These are phyloP conservation scores for Xestia c-nigrum DNA, from an alignment of 2,888 invertebrate species.

Conservation along the genomic window DNA sequence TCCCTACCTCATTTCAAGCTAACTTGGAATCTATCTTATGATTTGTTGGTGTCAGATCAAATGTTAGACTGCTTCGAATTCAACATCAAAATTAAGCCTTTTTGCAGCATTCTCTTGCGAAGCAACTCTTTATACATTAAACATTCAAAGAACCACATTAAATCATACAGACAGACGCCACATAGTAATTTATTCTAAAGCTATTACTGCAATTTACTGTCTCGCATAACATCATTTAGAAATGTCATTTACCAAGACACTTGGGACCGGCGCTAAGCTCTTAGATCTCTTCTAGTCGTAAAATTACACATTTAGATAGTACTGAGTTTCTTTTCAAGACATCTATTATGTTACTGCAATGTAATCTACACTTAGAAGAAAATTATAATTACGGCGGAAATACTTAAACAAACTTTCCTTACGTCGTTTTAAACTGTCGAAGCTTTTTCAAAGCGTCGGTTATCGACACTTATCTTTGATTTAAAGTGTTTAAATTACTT, in stretches of 20 bases:
- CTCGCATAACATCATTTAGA: slow-evolving; percentile 49
- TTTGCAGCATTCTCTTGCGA: slow-evolving; percentile 14
- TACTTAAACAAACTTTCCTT: background rate
- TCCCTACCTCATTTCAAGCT: background rate
- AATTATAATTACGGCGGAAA: slow-evolving; percentile 1
- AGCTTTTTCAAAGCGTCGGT: background rate
- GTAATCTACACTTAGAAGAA: background rate
- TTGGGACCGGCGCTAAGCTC: slow-evolving; percentile 17
- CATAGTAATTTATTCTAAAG: slow-evolving; percentile 42
- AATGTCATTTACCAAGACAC: slow-evolving; percentile 46
- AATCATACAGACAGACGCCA: slow-evolving; percentile 36
- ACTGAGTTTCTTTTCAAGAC: slow-evolving; percentile 4
- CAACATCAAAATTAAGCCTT: background rate
- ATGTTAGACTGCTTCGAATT: background rate
- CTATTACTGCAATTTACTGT: slow-evolving; percentile 46
- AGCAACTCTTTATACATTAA: slow-evolving; percentile 8
- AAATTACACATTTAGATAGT: slow-evolving; percentile 33
- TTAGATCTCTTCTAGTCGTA: slow-evolving; percentile 24
- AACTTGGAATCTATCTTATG: background rate
- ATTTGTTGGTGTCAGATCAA: background rate
- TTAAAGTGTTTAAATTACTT: background rate
- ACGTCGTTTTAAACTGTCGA: background rate
- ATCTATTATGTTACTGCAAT: slow-evolving; percentile 1
- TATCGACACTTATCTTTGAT: background rate
- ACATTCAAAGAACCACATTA: slow-evolving; percentile 31